A percentile compares a stretch with the other conserved stretches of the same genome.
These are phyloP conservation scores for Trichomycterus rosablanca DNA, from an alignment of 2,113 vertebrate species.

Conservation along the genomic window DNA sequence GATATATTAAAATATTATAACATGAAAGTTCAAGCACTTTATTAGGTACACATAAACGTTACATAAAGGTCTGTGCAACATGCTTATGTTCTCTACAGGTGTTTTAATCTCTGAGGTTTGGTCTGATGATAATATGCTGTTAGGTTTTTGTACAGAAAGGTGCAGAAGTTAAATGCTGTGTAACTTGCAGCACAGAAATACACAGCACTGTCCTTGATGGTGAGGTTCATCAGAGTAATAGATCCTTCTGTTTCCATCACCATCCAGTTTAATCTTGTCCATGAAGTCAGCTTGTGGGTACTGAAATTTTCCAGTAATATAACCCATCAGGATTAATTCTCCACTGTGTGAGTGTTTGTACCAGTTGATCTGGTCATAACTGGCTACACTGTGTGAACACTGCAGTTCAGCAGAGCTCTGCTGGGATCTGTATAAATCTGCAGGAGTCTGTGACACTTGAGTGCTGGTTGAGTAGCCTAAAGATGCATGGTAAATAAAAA, in stretches of 20 bases:
- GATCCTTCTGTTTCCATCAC: conserved; percentile 26
- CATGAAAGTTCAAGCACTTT: too few relatives aligned
- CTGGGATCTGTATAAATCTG: background rate
- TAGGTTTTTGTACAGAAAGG: background rate
- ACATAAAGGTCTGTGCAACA: too few relatives aligned
- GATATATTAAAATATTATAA: too few relatives aligned
- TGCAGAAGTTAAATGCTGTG: background rate
- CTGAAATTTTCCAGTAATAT: background rate
- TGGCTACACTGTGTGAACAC: background rate
- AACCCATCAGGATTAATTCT: background rate
- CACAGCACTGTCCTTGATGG: conserved; percentile 35
- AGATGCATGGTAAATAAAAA: too few relatives aligned
- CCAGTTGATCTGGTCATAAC: conserved; percentile 17
- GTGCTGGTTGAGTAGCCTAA: too few relatives aligned
- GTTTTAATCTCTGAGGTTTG: too few relatives aligned
- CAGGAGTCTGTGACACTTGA: conserved; percentile 30
- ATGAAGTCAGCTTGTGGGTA: conserved; percentile 45
- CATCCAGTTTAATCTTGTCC: background rate
- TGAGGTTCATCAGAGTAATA: conserved; percentile 19
- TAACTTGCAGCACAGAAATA: conserved; percentile 36
- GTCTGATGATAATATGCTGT: too few relatives aligned
- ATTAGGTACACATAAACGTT: too few relatives aligned
- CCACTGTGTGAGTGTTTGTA: conserved; percentile 5
- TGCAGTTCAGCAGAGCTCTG: conserved; percentile 6
- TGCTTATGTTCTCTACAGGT: too few relatives aligned